Conservation (phyloP, 1,140 invertebrate species). For the Melitaea cinxia region DNA sequence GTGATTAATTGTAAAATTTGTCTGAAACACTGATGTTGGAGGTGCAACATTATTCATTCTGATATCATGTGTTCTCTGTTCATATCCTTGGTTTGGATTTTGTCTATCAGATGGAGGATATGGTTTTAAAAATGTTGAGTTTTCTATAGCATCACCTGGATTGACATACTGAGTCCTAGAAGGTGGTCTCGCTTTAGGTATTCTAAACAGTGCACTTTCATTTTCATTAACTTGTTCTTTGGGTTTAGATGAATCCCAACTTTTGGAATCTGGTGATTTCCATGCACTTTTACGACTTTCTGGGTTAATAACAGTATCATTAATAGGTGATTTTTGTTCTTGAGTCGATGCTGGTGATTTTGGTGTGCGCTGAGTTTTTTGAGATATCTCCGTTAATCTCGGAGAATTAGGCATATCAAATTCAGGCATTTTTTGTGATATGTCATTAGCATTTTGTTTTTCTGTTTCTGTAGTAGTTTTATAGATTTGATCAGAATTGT, state of each 20-base stretch:
- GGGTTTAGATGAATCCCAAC: conserved; percentile 67
- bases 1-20: conserved; percentile 75
- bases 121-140: conserved; percentile 82
- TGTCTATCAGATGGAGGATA: conserved; percentile 78
- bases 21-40: conserved; percentile 53
- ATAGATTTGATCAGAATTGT: conserved; percentile 56
- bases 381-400: conserved; percentile 71
- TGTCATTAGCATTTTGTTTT: conserved; percentile 58
- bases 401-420: conserved; percentile 74
- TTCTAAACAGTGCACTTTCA: conserved; percentile 83
- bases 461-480: conserved; percentile 59
- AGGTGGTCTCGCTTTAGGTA: conserved; percentile 85
- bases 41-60: conserved; percentile 52
- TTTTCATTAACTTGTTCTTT: conserved; percentile 64
- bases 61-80: conserved; percentile 73
- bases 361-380: conserved; percentile 66
- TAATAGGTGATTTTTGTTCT: conserved; percentile 71
- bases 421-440: conserved; percentile 63
- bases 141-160: conserved; percentile 68
- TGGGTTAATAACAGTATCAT: conserved; percentile 51
- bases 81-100: conserved; percentile 62
- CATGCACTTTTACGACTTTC: conserved; percentile 69
- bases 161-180: conserved; percentile 81
- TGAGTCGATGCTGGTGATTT: conserved; percentile 65
- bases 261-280: conserved; percentile 77